Evolutionary conservation across 2,888 invertebrate species (phyloP), one percentile per base, ranked within the genome.

Genomic region (Lamellibrachia satsuma): DNA sequence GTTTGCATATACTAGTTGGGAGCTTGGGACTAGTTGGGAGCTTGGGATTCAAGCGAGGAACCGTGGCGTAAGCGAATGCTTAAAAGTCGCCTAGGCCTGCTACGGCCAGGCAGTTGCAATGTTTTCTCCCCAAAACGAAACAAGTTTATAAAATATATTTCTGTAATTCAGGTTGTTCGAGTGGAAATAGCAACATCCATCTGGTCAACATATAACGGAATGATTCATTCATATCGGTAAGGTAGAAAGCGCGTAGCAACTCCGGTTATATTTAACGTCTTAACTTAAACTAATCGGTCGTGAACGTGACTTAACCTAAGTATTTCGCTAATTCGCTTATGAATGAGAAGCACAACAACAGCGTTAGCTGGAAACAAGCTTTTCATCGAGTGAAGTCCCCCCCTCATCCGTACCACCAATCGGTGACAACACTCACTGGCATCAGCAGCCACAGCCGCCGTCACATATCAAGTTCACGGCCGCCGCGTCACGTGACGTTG

Each of bases 401-500:
- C 55, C 55, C 7, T 1, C 7, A 55, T 60, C 39, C 60, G 60
- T 60, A n/a, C 75, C 22, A 9, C 55, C 7, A 7, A 75, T 22
- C 75, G 75, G 22, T 22, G 75, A 75, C 15, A 75, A 75, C 75
- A 75, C 15, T 22, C 75, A 75, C 3, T 39, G 39, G 39, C 39
- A 39, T 6, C n/a, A 15, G 22, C 22, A 75, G 6, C 75, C 75
- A 75, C 75, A 11, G 75, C 75, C 22, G 75, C 75, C 75, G 75
- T 75, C 75, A 15, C 22, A 3, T n/a, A 75, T 75, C 75, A 75
- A 75, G 75, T 75, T 75, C 75, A 75, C n/a, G 75, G 75, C 75
- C 75, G 22, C 22, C 75, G 75, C 75, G 75, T 75, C 75, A 75
- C 75, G 75, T 75, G 75, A 75, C 75, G 75, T 75, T 75, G 75